Conservation (phyloP, 2,888 invertebrate species). For the Buathra laborator region DNA sequence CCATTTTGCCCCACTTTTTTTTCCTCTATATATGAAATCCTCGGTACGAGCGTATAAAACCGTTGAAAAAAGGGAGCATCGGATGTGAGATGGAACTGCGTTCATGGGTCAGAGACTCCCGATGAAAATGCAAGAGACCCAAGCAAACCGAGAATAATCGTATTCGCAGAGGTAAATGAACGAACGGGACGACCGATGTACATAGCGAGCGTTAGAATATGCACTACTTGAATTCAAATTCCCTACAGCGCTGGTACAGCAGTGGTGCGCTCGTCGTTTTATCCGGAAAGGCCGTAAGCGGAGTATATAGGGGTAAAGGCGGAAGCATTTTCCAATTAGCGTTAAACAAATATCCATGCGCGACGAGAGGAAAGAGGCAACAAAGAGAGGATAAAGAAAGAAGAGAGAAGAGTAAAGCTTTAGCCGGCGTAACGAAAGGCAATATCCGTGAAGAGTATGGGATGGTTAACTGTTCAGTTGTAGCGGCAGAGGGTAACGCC, state of each 20-base stretch:
- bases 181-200: constrained; percentile 60
- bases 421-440: constrained; percentile 58
- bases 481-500: constrained; percentile 20
- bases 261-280: constrained; percentile 26
- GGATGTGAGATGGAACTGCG: constrained; percentile 74
- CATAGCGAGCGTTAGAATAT: constrained; percentile 66
- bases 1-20: constrained; percentile 11
- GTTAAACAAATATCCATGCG: constrained; percentile 81
- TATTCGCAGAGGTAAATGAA: constrained; percentile 46
- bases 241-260: constrained; percentile 36
- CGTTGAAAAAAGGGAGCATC: constrained; percentile 78
- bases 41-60: constrained; percentile 69
- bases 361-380: constrained; percentile 47
- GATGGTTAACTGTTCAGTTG: constrained; percentile 47
- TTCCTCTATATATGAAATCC: constrained; percentile 24
- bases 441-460: constrained; percentile 57
- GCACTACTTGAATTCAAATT: constrained; percentile 73
- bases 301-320: constrained; percentile 56
- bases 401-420: constrained; percentile 36
- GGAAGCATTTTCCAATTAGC: constrained; percentile 80
- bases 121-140: constrained; percentile 22
- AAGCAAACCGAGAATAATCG: constrained; percentile 5
- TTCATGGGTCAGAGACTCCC: constrained; percentile 77
- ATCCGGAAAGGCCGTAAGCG: constrained; percentile 36
- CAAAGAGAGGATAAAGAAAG: constrained; percentile 58